Conservation (phyloP, 2,888 invertebrate genomes). For the Sphaeridia pumilis region DNA sequence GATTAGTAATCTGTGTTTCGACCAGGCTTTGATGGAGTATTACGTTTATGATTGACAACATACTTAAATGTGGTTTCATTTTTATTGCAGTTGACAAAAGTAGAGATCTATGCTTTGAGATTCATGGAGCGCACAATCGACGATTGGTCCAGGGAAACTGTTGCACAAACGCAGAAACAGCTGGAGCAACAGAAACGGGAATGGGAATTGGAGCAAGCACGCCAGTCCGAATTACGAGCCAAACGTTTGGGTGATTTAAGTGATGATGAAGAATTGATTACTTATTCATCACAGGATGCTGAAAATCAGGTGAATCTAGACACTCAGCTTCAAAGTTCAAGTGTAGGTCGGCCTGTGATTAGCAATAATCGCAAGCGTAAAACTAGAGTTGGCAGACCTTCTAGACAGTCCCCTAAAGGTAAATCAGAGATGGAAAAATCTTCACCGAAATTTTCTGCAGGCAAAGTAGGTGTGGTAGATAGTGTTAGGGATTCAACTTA, state of each 20-base stretch:
- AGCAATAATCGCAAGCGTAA: neutral
- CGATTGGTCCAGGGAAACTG: conserved; percentile 65
- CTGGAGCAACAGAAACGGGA: conserved; percentile 72
- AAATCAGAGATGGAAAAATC: neutral
- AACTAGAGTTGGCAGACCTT: neutral
- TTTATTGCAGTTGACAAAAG: conserved; percentile 63
- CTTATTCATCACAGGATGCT: conserved; percentile 64
- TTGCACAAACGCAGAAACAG: conserved; percentile 77
- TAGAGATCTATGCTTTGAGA: conserved; percentile 90
- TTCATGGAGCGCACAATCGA: conserved; percentile 79
- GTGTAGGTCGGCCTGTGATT: neutral
- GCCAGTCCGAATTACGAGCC: conserved; percentile 47
- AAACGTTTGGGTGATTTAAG: conserved; percentile 47
- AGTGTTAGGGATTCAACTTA: neutral
- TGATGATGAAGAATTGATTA: conserved; percentile 53
- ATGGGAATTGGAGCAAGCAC: conserved; percentile 67
- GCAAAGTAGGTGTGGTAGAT: no score
- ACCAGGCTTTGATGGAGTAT: neutral
- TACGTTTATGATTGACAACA: neutral
- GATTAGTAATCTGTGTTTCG: no score
- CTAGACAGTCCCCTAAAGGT: neutral
- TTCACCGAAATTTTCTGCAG: neutral
- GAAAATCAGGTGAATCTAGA: conserved; percentile 65
- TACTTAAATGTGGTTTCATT: neutral
- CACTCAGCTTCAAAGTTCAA: neutral